Evolutionary conservation across 2,113 vertebrate genomes (phyloP).

Genomic region (Herpailurus yagouaroundi): DNA sequence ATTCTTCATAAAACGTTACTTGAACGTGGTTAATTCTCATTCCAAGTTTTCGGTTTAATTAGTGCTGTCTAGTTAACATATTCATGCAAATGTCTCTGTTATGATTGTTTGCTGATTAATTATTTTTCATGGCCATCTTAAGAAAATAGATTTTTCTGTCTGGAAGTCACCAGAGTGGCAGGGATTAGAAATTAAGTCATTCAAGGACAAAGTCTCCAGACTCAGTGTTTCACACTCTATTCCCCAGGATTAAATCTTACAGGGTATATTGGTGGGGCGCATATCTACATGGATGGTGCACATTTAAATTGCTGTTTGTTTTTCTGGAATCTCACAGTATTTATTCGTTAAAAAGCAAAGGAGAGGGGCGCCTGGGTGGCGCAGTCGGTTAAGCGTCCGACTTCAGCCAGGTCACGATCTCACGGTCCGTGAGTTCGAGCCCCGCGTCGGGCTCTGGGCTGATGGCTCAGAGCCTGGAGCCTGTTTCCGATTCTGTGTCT

Average conservation of each 20-base stretch:
- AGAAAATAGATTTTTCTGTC: constrained; percentile 51
- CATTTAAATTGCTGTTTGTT: background rate
- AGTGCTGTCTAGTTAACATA: constrained; percentile 33
- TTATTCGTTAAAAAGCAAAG: background rate
- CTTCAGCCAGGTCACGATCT: too few species aligned
- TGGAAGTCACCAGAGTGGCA: background rate
- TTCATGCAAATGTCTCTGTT: background rate
- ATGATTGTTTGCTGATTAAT: background rate
- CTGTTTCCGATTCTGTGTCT: too few species aligned
- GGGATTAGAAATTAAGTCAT: background rate
- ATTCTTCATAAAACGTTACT: background rate
- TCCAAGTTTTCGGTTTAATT: constrained; percentile 37
- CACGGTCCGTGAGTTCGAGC: too few species aligned
- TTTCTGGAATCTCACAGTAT: constrained; percentile 3
- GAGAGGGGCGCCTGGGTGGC: too few species aligned
- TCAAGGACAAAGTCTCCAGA: background rate
- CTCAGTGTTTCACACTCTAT: background rate
- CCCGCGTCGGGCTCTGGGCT: too few species aligned
- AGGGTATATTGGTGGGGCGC: background rate
- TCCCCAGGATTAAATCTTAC: background rate
- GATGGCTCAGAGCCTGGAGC: too few species aligned
- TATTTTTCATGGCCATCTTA: background rate
- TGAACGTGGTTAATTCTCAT: constrained; percentile 11
- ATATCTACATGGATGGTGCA: background rate
- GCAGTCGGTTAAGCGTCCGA: too few species aligned